Conservation (phyloP, 2,113 vertebrate species). For the Seriola quinqueradiata region DNA sequence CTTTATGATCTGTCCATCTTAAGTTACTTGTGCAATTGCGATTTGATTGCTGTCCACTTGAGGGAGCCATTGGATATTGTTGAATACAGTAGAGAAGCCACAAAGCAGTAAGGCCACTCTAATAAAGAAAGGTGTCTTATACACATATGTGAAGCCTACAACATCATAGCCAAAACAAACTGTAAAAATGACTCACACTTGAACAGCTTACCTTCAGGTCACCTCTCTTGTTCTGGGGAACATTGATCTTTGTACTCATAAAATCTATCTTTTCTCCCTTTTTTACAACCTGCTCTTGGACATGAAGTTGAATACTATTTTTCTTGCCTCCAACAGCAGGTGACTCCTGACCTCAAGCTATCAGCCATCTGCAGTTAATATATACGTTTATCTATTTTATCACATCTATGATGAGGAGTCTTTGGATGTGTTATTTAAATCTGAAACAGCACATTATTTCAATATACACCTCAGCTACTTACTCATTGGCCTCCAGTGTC, state of each 20-base stretch:
- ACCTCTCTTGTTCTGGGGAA: not conserved
- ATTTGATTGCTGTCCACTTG: slow-evolving; percentile 44
- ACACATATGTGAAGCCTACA: not conserved
- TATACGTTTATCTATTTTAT: no score
- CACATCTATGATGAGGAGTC: not conserved
- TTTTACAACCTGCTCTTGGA: not conserved
- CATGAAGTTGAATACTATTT: not conserved
- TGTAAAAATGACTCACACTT: not conserved
- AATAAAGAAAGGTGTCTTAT: not conserved
- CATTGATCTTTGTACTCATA: not conserved
- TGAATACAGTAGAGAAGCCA: not conserved
- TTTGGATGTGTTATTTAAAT: not conserved
- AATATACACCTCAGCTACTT: slow-evolving; percentile 77
- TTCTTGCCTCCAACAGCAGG: not conserved
- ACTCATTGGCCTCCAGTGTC: slow-evolving; percentile 95
- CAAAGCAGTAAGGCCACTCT: not conserved
- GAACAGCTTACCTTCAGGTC: not conserved
- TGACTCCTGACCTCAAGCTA: slow-evolving; percentile 10
- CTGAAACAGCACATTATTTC: not conserved
- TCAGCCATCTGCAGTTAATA: not conserved
- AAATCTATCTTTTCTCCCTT: no score
- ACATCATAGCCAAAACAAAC: not conserved
- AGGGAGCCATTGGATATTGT: slow-evolving; percentile 48
- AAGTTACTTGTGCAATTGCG: not conserved
- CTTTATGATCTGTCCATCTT: not conserved